Base-by-base conservation (phyloP, 2,113 vertebrate genomes). In the Panthera tigris region DNA sequence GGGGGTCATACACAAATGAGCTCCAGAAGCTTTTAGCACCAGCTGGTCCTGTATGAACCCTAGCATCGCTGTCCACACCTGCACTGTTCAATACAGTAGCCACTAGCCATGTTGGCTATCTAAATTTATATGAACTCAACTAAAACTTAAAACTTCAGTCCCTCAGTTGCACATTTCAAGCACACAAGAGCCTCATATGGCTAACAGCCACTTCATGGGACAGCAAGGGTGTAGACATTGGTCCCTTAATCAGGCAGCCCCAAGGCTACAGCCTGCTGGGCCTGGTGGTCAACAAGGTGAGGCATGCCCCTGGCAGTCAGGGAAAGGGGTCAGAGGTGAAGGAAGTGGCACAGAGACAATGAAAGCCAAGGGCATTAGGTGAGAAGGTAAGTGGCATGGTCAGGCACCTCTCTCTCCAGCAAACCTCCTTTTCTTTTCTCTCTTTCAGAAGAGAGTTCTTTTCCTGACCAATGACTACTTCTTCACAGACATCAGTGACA, bases 401-500 rank as follows among this genome's bases (percentile, higher is more conserved):
- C 7, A 6, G 31, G 27, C 12, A 0, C 1, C 41, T n/a, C 25
- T 36, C 57, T 79, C 39, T 21, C 57, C n/a, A 69, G 7, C 27
- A 15, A 66, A n/a, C 31, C 50, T 10, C 2, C 19, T 68, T 81
- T 39, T 83, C 73, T 86, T 78, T 45, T 66, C 63, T 79, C 68
- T 83, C 80, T 97, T 94, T n/a, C 98, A 99, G 99, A 99, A 98
- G 88, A 99, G 99, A 88, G 99, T 99, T 76, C 98, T 99, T 71
- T 99, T 99, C 97, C 98, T 99, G 97, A 99, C 99, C 98, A 99
- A 99, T 65, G 99, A 99, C 93, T 99, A 99, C 97, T 99, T 99
- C 98, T 99, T 99, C 98, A 99, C 99, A 1, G 98, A 99, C 98
- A 99, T 99, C 98, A 99, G 98, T 21, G 99, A 99, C 97, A 99